A percentile compares a stretch with the other conserved stretches of the same genome.
Evolutionary conservation across 2,797 vertebrate genomes (phyloP).

Genomic region (Pempheris klunzingeri): DNA sequence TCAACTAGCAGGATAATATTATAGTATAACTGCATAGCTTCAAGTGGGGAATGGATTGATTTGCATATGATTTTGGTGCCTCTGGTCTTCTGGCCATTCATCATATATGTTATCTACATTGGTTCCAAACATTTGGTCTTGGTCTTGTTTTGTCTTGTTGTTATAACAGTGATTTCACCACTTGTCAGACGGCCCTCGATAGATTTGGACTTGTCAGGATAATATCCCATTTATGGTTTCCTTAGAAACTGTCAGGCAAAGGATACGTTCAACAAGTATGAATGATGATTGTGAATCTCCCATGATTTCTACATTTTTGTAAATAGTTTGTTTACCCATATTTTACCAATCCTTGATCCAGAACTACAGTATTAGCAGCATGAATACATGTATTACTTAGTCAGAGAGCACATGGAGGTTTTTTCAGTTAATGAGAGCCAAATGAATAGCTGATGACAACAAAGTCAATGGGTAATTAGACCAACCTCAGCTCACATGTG

Average conservation of each 20-base stretch:
- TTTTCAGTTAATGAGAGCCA: neutral
- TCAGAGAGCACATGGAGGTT: neutral
- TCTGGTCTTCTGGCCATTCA: too few relatives aligned
- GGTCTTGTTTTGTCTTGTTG: neutral
- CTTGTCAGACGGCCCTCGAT: too few relatives aligned
- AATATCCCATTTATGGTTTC: neutral
- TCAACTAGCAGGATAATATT: too few relatives aligned
- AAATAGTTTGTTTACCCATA: neutral
- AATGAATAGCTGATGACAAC: neutral
- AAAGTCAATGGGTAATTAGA: slow-evolving; percentile 1
- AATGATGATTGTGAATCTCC: neutral
- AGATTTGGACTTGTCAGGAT: too few relatives aligned
- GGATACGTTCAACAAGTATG: neutral
- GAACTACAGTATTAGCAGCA: neutral
- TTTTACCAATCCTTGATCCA: neutral
- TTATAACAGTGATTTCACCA: too few relatives aligned
- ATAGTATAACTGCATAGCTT: too few relatives aligned
- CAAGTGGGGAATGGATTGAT: too few relatives aligned
- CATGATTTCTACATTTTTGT: neutral
- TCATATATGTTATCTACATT: too few relatives aligned
- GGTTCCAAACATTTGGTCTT: neutral
- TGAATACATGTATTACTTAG: neutral
- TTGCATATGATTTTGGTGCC: too few relatives aligned
- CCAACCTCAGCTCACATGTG: neutral
- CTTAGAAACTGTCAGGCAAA: neutral